Percentiles rank a stretch among this genome's conserved stretches.
phyloP scores from a whole-genome alignment of 1,140 invertebrate genomes.

The Drepana arcuata region DNA sequence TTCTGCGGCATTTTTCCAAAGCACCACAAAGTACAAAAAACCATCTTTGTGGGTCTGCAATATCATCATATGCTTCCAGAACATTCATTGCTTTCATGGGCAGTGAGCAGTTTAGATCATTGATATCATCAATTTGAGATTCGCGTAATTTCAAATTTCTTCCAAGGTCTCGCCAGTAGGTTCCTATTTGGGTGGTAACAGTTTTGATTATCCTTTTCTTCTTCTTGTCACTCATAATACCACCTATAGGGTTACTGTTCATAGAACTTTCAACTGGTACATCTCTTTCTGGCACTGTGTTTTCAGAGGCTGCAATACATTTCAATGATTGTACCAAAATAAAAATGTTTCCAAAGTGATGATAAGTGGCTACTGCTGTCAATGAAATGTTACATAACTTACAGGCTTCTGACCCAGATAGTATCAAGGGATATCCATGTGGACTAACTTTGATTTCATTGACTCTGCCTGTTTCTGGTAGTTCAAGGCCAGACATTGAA shows the following conservation, averaged over 20 bases:
- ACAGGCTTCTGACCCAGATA: too few species aligned
- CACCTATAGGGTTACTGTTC: not conserved
- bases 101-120: conserved; percentile 28
- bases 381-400: too few species aligned
- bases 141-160: conserved; percentile 70
- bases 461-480: too few species aligned
- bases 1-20: conserved; percentile 42
- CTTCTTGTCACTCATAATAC: conserved; percentile 21
- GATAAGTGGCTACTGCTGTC: too few species aligned
- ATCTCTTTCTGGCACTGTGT: not conserved
- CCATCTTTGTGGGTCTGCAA: conserved; percentile 46
- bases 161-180: conserved; percentile 70
- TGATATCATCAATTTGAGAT: conserved; percentile 67
- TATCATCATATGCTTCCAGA: conserved; percentile 31
- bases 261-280: not conserved
- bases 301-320: conserved; percentile 12
- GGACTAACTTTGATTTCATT: too few species aligned
- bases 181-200: conserved; percentile 63
- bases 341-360: too few species aligned
- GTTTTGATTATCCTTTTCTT: conserved; percentile 38
- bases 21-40: conserved; percentile 48
- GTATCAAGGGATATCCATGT: too few species aligned
- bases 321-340: too few species aligned
- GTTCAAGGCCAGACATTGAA: too few species aligned
- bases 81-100: conserved; percentile 29